Evolutionary conservation across 2,797 vertebrate genomes (phyloP).

Genomic region (Iguana delicatissima): DNA sequence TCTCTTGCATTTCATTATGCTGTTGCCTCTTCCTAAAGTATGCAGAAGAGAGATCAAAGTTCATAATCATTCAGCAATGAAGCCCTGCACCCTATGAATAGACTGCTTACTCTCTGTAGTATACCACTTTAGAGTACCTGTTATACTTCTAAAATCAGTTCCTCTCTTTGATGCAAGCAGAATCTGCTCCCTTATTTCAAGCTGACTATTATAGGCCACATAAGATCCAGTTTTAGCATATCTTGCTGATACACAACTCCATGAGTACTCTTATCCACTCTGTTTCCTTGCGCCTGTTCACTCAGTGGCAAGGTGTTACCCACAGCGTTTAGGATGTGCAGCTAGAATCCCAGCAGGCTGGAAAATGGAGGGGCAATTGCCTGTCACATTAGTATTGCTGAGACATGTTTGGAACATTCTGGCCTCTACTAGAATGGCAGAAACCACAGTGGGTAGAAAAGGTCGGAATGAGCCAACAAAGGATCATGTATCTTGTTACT

Average conservation of each 20-base stretch:
- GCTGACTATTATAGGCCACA: background rate
- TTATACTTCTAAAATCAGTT: background rate
- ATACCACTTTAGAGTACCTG: background rate
- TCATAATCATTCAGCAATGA: background rate
- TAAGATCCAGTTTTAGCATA: background rate
- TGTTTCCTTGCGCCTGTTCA: background rate
- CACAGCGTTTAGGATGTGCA: background rate
- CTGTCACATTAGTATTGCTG: background rate
- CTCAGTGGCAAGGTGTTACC: background rate
- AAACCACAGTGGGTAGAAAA: background rate
- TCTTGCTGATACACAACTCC: background rate
- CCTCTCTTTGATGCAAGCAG: background rate
- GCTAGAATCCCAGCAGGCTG: background rate
- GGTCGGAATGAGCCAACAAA: background rate
- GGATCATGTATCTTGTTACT: background rate
- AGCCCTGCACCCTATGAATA: background rate
- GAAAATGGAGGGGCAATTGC: background rate
- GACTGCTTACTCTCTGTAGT: background rate
- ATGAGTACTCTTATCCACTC: background rate
- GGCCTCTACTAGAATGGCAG: background rate
- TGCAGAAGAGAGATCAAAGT: background rate
- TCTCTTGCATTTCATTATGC: conserved; percentile 74
- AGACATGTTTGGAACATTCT: background rate
- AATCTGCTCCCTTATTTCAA: background rate
- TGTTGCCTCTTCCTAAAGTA: conserved; percentile 82